Evolutionary conservation across 2,888 invertebrate species (phyloP), one percentile per base, ranked within the genome.

Genomic region (Tiliacea aurago): DNA sequence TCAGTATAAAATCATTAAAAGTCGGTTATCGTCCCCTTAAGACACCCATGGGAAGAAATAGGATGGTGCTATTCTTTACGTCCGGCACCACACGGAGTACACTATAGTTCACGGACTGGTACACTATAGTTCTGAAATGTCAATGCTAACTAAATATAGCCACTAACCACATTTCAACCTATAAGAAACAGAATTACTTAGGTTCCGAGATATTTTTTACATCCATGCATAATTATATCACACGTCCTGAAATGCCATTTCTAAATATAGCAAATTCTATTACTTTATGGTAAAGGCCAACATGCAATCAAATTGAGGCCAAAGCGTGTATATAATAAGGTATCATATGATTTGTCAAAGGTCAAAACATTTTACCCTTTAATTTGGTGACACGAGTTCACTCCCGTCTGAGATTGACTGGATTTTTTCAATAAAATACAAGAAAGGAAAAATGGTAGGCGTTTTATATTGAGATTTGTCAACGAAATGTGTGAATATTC

Each of bases 331-430:
- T 51, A 13, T 13, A 13, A 56, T 45, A 56, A 76, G 18, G 51
- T 53, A 53, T 64, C 55, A 45, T n/a, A 13, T 58, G 23, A 41
- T 47, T 58, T 41, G 5, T 23, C 23, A 68, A 83, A 80, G 73
- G 73, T 72, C 67, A 83, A 59, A 63, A 55, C 53, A 62, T 61
- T n/a, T n/a, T 53, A 79, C 63, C 47, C 63, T 62, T 69, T 65
- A 37, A 71, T 80, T 83, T 78, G 43, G n/a, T 18, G 20, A 47
- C 37, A 33, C 15, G 81, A 75, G 41, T 64, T 47, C 47, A 18
- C 33, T 61, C 33, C 33, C 53, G 51, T 28, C 33, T 41, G 7
- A 18, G 23, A 76, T 41, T 61, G 15, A 47, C 45, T 80, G 47
- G 49, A 73, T 73, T 80, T 80, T 5, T 23, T 3, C 20, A 55